Evolutionary conservation across 2,888 invertebrate species (phyloP).

Genomic region (Machimus rusticus): DNA sequence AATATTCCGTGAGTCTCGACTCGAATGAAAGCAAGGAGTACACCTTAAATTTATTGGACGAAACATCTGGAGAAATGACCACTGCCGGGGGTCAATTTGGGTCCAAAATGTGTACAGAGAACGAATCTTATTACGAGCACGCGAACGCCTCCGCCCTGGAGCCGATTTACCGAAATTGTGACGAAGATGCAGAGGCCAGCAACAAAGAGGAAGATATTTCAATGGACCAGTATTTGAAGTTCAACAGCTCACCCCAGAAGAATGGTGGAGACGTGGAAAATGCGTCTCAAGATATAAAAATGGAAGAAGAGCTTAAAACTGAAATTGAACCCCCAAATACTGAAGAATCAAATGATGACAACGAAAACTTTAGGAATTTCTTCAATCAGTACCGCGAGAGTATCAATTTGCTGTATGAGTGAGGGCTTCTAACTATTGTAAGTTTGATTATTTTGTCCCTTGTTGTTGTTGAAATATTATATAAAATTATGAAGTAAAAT

Average conservation of each 20-base stretch:
- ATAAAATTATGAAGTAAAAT: background rate
- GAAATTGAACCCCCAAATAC: background rate
- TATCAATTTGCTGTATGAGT: conserved; percentile 47
- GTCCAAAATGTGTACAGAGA: background rate
- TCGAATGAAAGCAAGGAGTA: conserved; percentile 24
- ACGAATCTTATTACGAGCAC: background rate
- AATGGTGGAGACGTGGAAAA: background rate
- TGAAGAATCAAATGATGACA: background rate
- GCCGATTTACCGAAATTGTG: background rate
- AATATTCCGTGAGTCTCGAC: conserved; percentile 33
- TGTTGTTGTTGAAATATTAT: background rate
- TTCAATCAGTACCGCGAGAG: conserved; percentile 46
- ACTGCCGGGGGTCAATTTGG: background rate
- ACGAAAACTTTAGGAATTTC: conserved; percentile 37
- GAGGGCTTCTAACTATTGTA: background rate
- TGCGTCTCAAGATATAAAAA: background rate
- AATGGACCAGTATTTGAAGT: conserved; percentile 46
- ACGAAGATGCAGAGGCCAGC: background rate
- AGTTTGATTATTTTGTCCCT: background rate
- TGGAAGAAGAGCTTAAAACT: background rate
- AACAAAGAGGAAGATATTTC: conserved; percentile 43
- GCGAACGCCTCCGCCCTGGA: background rate
- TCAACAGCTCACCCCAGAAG: conserved; percentile 10
- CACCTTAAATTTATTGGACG: conserved; percentile 35
- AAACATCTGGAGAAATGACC: background rate